Percentiles rank a stretch among this genome's conserved stretches.
These are phyloP conservation scores for Diadema setosum DNA, from an alignment of 35 echinoderm and acorn worm species.

Conservation along the genomic window DNA sequence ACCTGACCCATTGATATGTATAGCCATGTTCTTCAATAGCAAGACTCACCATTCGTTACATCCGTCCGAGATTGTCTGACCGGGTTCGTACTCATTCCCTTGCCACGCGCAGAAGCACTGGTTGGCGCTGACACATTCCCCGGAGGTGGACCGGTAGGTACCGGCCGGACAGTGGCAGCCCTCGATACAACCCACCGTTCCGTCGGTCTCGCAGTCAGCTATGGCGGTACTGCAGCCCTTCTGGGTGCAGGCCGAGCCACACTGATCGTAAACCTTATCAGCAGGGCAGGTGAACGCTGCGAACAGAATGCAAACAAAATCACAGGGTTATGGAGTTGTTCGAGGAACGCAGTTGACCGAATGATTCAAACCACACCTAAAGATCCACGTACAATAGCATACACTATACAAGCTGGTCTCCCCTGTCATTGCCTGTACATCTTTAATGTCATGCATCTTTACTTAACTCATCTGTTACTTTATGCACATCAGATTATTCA, in stretches of 20 bases:
- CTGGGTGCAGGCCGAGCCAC: conserved; percentile 61
- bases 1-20: no score
- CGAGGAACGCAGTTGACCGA: no score
- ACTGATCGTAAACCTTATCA: conserved; percentile 56
- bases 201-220: conserved; percentile 47
- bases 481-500: no score
- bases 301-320: no score
- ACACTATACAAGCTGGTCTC: no score
- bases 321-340: no score
- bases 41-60: conserved; percentile 88
- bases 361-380: no score
- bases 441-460: no score
- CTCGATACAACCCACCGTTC: conserved; percentile 69
- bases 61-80: conserved; percentile 30
- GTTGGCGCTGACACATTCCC: conserved; percentile 43
- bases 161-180: conserved; percentile 70
- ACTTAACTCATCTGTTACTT: no score
- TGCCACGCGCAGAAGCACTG: conserved; percentile 70
- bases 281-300: conserved; percentile 56
- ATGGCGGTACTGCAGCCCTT: conserved; percentile 35
- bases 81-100: conserved; percentile 46
- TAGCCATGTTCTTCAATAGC: no score
- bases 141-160: conserved; percentile 24
- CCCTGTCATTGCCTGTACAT: no score
- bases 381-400: no score